These are phyloP conservation scores for Tubulanus polymorphus DNA, from an alignment of 2,888 invertebrate species.

Conservation along the genomic window DNA sequence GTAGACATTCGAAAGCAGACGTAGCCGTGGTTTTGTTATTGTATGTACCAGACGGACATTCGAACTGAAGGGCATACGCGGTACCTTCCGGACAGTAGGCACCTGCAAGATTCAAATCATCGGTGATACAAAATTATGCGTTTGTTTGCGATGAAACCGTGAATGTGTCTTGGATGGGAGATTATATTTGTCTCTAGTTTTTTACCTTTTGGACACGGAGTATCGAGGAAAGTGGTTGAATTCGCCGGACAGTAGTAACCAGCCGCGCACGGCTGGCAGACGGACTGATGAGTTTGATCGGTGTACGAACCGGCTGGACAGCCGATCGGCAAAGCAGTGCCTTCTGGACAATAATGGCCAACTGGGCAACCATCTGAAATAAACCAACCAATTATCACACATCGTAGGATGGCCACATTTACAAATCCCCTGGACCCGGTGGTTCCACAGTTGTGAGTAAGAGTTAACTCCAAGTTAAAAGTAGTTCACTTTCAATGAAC, in stretches of 20 bases:
- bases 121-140: too few relatives aligned
- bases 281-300: constrained; percentile 31
- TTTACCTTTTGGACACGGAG: constrained; percentile 46
- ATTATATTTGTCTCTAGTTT: too few relatives aligned
- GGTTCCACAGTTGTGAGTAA: too few relatives aligned
- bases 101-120: too few relatives aligned
- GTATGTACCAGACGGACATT: constrained; percentile 43
- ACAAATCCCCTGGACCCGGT: too few relatives aligned
- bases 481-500: too few relatives aligned
- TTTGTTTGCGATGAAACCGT: too few relatives aligned
- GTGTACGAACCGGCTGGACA: constrained; percentile 45
- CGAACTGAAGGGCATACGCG: constrained; percentile 24
- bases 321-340: constrained; percentile 32
- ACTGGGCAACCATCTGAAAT: constrained; percentile 21
- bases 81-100: constrained; percentile 40
- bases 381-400: too few relatives aligned
- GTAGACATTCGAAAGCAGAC: constrained; percentile 37
- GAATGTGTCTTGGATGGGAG: too few relatives aligned
- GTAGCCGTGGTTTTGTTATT: constrained; percentile 39
- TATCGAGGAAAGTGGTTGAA: constrained; percentile 31
- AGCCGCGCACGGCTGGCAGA: constrained; percentile 37
- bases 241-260: constrained; percentile 46
- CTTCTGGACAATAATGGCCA: constrained; percentile 44
- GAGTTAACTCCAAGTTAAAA: too few relatives aligned
- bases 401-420: too few relatives aligned